A percentile compares a stretch with the other conserved stretches of the same genome.
phyloP scores from a whole-genome alignment of 2,797 vertebrate genomes.

The Phataginus tetradactyla region DNA sequence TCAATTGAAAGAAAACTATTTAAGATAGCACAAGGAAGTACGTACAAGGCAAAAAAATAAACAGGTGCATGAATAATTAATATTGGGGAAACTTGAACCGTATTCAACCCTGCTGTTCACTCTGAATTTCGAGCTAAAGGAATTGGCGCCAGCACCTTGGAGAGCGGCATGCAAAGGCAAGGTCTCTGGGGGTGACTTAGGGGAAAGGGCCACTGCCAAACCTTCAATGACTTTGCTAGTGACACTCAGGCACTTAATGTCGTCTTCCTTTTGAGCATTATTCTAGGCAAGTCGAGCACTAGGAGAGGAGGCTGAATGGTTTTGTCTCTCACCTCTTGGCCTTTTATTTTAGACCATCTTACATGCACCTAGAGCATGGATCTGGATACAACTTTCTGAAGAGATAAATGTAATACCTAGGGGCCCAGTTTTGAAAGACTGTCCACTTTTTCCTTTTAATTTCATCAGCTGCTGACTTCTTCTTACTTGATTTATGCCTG shows the following conservation, averaged over 20 bases:
- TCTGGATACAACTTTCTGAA: background rate
- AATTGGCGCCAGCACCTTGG: background rate
- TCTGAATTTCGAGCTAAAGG: background rate
- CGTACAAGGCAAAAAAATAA: background rate
- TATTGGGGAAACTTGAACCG: background rate
- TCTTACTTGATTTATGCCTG: conserved; percentile 75
- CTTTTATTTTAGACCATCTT: background rate
- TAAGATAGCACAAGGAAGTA: background rate
- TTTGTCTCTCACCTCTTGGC: background rate
- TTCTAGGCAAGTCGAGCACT: background rate
- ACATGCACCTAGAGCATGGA: background rate
- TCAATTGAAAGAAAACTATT: background rate
- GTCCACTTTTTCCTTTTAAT: background rate
- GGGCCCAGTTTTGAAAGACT: background rate
- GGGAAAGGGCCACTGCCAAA: background rate
- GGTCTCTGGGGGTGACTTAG: fast-evolving
- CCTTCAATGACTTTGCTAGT: background rate
- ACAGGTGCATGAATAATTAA: background rate
- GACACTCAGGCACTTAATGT: background rate
- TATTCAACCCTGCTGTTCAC: no score
- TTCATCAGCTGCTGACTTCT: conserved; percentile 55
- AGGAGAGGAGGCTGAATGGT: background rate
- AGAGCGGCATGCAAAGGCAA: fast-evolving
- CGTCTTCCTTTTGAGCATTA: background rate
- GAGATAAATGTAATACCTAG: background rate